Conservation (phyloP, 2,797 vertebrate genomes). For the Sphenopsis melanotis region DNA sequence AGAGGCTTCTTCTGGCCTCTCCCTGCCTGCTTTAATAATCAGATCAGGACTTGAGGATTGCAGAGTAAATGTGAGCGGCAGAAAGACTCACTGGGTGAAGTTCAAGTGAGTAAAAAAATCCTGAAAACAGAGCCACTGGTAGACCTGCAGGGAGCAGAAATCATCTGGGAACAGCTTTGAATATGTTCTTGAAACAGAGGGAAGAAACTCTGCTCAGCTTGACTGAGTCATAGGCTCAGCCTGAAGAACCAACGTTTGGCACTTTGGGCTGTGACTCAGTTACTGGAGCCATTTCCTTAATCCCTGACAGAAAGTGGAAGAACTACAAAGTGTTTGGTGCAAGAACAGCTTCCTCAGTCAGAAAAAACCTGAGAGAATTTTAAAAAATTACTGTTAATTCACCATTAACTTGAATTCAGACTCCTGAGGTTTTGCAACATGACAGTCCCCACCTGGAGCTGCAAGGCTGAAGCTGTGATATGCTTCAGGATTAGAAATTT, state of each 20-base stretch:
- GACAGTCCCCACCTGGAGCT: neutral
- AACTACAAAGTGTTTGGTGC: neutral
- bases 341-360: neutral
- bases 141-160: neutral
- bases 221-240: neutral
- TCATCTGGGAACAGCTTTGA: neutral
- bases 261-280: neutral
- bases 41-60: neutral
- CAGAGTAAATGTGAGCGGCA: neutral
- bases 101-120: neutral
- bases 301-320: neutral
- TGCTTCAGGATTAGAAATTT: neutral
- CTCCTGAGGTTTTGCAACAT: neutral
- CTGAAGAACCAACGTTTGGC: neutral
- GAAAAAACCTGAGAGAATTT: neutral
- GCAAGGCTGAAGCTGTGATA: neutral
- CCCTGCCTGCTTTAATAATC: neutral
- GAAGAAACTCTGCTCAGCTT: neutral
- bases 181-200: neutral
- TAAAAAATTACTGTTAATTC: neutral
- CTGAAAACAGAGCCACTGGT: neutral
- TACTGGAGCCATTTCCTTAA: neutral
- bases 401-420: neutral
- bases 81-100: neutral
- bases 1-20: neutral